phyloP scores from a whole-genome alignment of 2,888 invertebrate species.

The Oscheius sp. region DNA sequence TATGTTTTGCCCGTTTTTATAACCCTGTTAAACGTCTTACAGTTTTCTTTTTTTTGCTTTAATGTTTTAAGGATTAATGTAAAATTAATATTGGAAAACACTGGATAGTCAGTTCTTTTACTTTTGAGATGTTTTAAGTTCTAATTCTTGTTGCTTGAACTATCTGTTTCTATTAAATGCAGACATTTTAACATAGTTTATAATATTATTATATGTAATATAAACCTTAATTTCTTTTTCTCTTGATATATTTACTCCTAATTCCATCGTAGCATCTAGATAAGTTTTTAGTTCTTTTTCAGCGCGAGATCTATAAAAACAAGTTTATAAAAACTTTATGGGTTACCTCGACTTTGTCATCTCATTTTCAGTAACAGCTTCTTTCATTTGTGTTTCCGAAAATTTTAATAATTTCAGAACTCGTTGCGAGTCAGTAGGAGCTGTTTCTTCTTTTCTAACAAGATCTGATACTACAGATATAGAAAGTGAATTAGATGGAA shows the following conservation, averaged over 20 bases:
- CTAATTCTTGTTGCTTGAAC: too few species aligned
- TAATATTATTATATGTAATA: neutral
- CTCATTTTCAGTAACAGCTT: constrained; percentile 28
- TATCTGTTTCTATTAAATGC: too few species aligned
- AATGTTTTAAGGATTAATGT: neutral
- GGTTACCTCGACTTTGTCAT: constrained; percentile 28
- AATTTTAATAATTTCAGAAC: constrained; percentile 33
- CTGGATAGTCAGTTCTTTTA: too few species aligned
- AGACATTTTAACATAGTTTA: too few species aligned
- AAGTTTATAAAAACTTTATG: neutral
- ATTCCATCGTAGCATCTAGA: constrained; percentile 8
- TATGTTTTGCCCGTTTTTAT: too few species aligned
- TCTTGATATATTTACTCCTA: constrained; percentile 2
- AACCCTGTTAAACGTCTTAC: too few species aligned
- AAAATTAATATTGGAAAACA: too few species aligned
- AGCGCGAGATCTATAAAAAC: neutral
- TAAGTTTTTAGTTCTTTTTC: neutral
- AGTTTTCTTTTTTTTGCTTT: too few species aligned
- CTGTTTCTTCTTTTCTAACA: neutral
- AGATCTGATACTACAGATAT: constrained; percentile 27
- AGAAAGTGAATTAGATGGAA: constrained; percentile 16
- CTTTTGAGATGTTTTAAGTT: too few species aligned
- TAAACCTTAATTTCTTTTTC: neutral
- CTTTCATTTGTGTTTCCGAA: constrained; percentile 25
- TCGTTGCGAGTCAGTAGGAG: constrained; percentile 15